phyloP scores from a whole-genome alignment of 2,113 vertebrate species.

The Psittacula cyanocephala region DNA sequence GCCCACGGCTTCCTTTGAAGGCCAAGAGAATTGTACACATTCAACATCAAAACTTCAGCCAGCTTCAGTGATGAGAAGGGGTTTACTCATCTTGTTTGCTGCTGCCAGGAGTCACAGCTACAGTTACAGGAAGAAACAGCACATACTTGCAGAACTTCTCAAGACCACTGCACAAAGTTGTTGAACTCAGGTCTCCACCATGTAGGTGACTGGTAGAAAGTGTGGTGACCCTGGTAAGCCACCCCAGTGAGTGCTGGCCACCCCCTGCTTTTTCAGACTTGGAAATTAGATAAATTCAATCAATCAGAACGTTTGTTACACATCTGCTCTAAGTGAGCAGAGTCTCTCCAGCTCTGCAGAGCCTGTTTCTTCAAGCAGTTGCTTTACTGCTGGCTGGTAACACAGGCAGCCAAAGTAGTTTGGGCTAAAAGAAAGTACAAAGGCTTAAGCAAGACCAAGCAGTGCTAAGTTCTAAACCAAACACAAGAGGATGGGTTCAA shows the following conservation, averaged over 20 bases:
- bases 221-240: not conserved
- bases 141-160: not conserved
- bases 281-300: not conserved
- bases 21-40: not conserved
- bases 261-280: not conserved
- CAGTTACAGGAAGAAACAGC: not conserved
- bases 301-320: not conserved
- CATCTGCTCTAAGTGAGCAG: not conserved
- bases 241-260: rapidly evolving
- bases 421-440: not conserved
- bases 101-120: not conserved
- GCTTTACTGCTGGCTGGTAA: not conserved
- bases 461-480: not conserved
- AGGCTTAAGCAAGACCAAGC: not conserved
- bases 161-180: not conserved
- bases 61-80: not conserved
- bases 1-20: constrained; percentile 11
- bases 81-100: not conserved
- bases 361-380: not conserved
- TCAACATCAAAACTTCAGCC: constrained; percentile 20
- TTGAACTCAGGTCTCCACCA: rapidly evolving
- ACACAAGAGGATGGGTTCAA: rapidly evolving
- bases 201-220: rapidly evolving
- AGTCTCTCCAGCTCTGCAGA: not conserved
- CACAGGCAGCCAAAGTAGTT: not conserved